Evolutionary conservation across 2,113 vertebrate genomes (phyloP), one percentile per base, ranked within the genome.

Genomic region (Bothrops jararaca): DNA sequence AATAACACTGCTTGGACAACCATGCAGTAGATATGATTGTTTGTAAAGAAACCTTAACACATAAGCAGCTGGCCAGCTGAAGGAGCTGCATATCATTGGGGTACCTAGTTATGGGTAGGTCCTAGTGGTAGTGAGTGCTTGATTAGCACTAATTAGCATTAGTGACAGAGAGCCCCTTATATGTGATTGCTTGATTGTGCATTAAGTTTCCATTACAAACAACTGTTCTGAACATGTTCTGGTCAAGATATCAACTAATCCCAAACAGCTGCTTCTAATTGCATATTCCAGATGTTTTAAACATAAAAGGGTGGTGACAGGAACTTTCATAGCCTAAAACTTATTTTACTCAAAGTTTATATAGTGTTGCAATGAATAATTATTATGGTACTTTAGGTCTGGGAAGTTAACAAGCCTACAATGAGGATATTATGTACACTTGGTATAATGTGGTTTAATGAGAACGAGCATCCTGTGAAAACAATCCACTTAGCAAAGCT

Each of bases 371-470:
- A 80, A 39, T 42, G 34, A 80, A 80, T 42, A 80, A 80, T 80
- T 80, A 80, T 42, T 42, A 80, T 80, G 34, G 74, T 80, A 42
- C 34, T 80, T 80, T 80, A 42, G 69, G 22, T 13, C 12, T 80
- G 34, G 11, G 69, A 26, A 74, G 5, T 85, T 91, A 54, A 85
- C 18, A 54, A 85, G 48, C 5, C 53, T 22, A 57, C 85, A 86
- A 3, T 29, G 50, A n/a, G 9, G 29, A 57, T 56, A 26, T 56
- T 88, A 45, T 50, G 39, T n/a, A 69, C 12, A 42, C 8, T 52
- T 89, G 24, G 91, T 88, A 92, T 95, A 96, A 96, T 95, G 89
- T 87, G 53, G 89, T 56, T 86, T 93, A 95, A 74, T 95, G 95
- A 96, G 93, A 94, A 91, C 15, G 52, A 48, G 93, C 90, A 91